A percentile compares a stretch with the other conserved stretches of the same genome.
These are phyloP conservation scores for Drosophila yakuba DNA, from an alignment of 1,140 invertebrate genomes.

Conservation along the genomic window DNA sequence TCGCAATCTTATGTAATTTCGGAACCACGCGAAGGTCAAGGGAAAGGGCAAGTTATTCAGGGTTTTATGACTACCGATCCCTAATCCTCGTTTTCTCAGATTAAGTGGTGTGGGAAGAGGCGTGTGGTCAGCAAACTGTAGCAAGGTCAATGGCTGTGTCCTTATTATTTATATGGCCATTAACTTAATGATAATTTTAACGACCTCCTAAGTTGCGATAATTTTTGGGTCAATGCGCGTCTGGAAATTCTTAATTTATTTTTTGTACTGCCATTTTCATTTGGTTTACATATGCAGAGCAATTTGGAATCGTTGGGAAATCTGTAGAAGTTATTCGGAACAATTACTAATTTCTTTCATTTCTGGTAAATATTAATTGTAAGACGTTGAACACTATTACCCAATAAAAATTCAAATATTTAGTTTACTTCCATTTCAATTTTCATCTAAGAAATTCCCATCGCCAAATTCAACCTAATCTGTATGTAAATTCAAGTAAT, in stretches of 20 bases:
- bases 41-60: conserved; percentile 66
- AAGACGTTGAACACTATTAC: no score
- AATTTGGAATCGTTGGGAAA: conserved; percentile 6
- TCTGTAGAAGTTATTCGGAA: background rate
- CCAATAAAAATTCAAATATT: no score
- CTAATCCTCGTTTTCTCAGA: conserved; percentile 21
- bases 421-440: background rate
- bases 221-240: conserved; percentile 36
- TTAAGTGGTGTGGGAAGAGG: background rate
- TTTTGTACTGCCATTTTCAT: conserved; percentile 1
- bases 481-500: conserved; percentile 57
- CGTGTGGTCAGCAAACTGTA: conserved; percentile 56
- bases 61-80: conserved; percentile 44
- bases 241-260: conserved; percentile 30
- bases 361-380: background rate
- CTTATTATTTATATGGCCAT: conserved; percentile 49
- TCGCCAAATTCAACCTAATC: conserved; percentile 30
- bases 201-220: conserved; percentile 41
- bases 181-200: conserved; percentile 67
- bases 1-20: conserved; percentile 69
- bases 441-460: conserved; percentile 30
- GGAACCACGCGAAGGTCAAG: conserved; percentile 50
- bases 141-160: conserved; percentile 59
- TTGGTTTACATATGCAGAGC: conserved; percentile 37
- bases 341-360: background rate